Evolutionary conservation across 2,797 vertebrate species (phyloP), one percentile per base, ranked within the genome.

Genomic region (Anisognathus igniventris): DNA sequence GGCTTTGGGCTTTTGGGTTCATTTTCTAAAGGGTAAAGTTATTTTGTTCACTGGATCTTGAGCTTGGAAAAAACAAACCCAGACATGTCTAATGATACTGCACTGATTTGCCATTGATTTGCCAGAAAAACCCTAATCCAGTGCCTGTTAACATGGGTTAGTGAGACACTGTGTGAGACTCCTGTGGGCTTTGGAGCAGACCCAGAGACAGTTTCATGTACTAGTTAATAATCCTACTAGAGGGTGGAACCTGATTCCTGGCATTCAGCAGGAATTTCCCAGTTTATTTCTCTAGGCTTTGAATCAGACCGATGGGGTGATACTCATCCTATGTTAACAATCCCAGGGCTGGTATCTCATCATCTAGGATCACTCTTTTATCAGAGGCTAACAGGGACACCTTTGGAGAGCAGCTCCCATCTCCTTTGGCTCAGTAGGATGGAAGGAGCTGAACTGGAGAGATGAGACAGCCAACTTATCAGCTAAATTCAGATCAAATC

Each of bases 101-200:
- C 18, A 2, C 65, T 67, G 60, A 56, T 68, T 21, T 47, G 75
- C 78, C 33, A 10, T 62, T 83, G 86, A 75, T 93, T 74, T 28
- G 73, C 90, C 88, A 92, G 90, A 53, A 95, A 62, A 86, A 16
- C 70, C 33, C 19, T 83, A 68, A 86, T 70, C 85, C 89, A 44
- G 2, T 47, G 92, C 86, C 76, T 92, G 50, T 57, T 86, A 76
- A 22, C 25, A 27, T 48, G 65, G 86, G 75, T 65, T 77, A 68
- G 60, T 23, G 79, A 95, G 68, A 61, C 10, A 1, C 39, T 68
- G 33, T 86, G 86, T n/a, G n/a, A n/a, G 79, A 88, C 33, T 90
- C 81, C 79, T 91, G 61, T 90, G 92, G 84, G 83, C 91, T 96
- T 92, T 96, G 94, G 91, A 95, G 93, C 70, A 93, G 56, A 84